Evolutionary conservation across 2,797 vertebrate species (phyloP).

Genomic region (Sebastes diaconus): DNA sequence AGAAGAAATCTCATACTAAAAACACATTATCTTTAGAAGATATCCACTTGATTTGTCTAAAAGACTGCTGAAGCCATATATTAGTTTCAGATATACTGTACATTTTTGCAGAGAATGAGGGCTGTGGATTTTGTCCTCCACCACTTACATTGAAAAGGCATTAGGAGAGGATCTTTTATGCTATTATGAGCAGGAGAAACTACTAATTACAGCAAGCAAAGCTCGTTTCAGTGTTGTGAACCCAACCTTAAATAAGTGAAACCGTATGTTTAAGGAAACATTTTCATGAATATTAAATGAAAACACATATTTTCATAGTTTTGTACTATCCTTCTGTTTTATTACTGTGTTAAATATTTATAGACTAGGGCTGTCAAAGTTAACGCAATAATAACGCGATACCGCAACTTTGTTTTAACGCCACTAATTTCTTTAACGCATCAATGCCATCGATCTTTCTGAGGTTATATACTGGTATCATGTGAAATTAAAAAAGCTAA

Average conservation of each 20-base stretch:
- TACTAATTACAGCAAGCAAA: not conserved
- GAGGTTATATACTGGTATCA: too few relatives aligned
- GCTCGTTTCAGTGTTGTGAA: not conserved
- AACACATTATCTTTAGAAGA: not conserved
- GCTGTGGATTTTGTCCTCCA: not conserved
- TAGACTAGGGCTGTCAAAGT: too few relatives aligned
- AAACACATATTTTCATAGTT: not conserved
- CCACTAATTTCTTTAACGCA: too few relatives aligned
- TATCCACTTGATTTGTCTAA: not conserved
- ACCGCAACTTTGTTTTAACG: too few relatives aligned
- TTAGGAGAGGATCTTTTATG: not conserved
- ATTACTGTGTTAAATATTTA: not conserved
- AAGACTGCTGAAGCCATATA: not conserved
- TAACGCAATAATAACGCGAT: too few relatives aligned
- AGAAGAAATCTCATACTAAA: not conserved
- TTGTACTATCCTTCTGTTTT: not conserved
- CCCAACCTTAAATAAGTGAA: not conserved
- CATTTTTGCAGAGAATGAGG: not conserved
- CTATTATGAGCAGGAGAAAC: not conserved
- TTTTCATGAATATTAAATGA: not conserved
- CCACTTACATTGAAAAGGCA: not conserved
- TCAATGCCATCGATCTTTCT: too few relatives aligned
- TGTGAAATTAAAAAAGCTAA: too few relatives aligned
- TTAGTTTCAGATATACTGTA: not conserved
- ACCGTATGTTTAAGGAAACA: not conserved